These are phyloP conservation scores for Neolamprologus toae DNA, from an alignment of 2,113 vertebrate species.

Conservation along the genomic window DNA sequence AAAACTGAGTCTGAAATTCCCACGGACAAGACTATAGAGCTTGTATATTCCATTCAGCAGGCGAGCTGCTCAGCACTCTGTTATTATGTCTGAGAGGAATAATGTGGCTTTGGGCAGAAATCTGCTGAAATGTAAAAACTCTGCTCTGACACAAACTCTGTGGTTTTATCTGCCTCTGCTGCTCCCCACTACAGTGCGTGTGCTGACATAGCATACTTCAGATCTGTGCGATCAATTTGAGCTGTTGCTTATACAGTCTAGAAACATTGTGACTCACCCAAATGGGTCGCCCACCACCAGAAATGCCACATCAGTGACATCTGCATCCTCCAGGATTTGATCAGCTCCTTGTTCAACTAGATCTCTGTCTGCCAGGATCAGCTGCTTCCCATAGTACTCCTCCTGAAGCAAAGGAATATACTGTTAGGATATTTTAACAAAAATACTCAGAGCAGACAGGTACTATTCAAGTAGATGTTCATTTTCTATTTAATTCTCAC, in stretches of 20 bases:
- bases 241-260: neutral
- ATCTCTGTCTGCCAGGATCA: conserved; percentile 91
- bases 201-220: neutral
- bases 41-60: neutral
- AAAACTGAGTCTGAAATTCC: neutral
- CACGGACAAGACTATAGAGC: neutral
- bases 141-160: neutral
- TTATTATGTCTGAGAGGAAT: conserved; percentile 17
- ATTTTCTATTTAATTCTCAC: neutral
- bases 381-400: conserved; percentile 87
- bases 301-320: conserved; percentile 82
- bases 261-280: conserved; percentile 76
- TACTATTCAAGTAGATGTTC: neutral
- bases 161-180: neutral
- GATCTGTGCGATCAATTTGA: neutral
- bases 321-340: conserved; percentile 83
- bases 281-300: conserved; percentile 97
- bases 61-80: neutral
- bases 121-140: neutral
- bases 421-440: neutral
- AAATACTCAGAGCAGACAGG: neutral
- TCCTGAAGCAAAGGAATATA: conserved; percentile 69
- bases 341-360: conserved; percentile 89
- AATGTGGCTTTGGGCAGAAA: conserved; percentile 8
- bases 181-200: neutral